Evolutionary conservation across 2,113 vertebrate genomes (phyloP).

Genomic region (Dicentrarchus labrax): DNA sequence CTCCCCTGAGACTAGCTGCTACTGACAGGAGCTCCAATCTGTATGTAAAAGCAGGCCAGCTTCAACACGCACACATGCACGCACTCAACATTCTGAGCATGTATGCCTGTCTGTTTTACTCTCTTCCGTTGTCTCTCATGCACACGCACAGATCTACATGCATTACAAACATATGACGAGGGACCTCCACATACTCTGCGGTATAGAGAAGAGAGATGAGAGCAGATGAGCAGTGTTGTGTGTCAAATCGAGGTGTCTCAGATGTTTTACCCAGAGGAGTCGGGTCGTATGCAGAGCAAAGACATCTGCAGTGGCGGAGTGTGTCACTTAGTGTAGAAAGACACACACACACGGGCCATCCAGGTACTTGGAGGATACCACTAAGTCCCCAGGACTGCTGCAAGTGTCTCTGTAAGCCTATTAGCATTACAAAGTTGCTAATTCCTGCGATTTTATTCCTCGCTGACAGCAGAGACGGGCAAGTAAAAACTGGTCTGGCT

Average conservation of each 20-base stretch:
- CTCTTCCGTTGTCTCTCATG: background rate
- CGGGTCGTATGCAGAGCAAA: constrained; percentile 39
- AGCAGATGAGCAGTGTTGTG: constrained; percentile 34
- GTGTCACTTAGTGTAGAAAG: constrained; percentile 47
- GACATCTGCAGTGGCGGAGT: constrained; percentile 59
- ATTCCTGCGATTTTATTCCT: constrained; percentile 43
- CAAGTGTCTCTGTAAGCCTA: constrained; percentile 45
- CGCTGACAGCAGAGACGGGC: constrained; percentile 31
- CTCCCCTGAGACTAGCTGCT: constrained; percentile 58
- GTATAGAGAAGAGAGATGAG: constrained; percentile 6
- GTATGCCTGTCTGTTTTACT: constrained; percentile 12
- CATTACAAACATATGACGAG: constrained; percentile 9
- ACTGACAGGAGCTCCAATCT: constrained; percentile 56
- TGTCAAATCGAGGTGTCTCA: constrained; percentile 67
- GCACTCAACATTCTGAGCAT: constrained; percentile 39
- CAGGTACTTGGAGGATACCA: constrained; percentile 24
- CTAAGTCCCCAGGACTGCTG: constrained; percentile 32
- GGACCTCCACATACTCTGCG: background rate
- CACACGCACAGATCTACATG: constrained; percentile 12
- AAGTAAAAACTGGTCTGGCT: constrained; percentile 10
- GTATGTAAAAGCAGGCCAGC: constrained; percentile 48
- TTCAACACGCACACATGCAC: constrained; percentile 14
- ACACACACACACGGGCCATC: constrained; percentile 2
- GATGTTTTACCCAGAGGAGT: constrained; percentile 50
- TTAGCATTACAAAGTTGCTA: constrained; percentile 48